phyloP scores from a whole-genome alignment of 2,888 invertebrate species.

The Pyrgus malvae region DNA sequence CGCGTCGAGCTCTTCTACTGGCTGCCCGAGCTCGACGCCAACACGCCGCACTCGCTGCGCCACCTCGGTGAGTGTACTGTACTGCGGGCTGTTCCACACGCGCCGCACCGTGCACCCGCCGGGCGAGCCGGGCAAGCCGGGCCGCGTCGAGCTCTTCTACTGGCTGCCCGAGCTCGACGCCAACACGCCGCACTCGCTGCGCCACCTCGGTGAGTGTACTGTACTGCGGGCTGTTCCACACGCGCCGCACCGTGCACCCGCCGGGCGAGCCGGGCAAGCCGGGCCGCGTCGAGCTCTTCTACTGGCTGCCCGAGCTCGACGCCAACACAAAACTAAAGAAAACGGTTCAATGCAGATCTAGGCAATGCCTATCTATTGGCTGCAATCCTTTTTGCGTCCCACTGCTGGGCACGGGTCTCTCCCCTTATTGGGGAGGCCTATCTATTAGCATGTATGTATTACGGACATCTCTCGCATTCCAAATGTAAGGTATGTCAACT shows the following conservation, averaged over 20 bases:
- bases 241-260: constrained; percentile 77
- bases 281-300: constrained; percentile 69
- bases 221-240: constrained; percentile 86
- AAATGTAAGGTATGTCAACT: too few species aligned
- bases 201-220: constrained; percentile 38
- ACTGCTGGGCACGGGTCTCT: too few species aligned
- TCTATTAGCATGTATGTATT: too few species aligned
- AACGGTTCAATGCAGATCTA: too few species aligned
- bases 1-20: constrained; percentile 80
- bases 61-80: constrained; percentile 39
- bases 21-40: constrained; percentile 88
- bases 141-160: constrained; percentile 75
- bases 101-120: constrained; percentile 76
- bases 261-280: constrained; percentile 62
- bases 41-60: constrained; percentile 81
- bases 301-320: constrained; percentile 90
- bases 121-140: constrained; percentile 62
- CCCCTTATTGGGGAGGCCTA: too few species aligned
- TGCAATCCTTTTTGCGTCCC: too few species aligned
- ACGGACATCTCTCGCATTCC: too few species aligned
- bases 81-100: constrained; percentile 85
- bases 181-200: constrained; percentile 83
- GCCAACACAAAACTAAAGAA: too few species aligned
- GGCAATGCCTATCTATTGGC: too few species aligned
- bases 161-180: constrained; percentile 90